Evolutionary conservation across 2,888 invertebrate genomes (phyloP).

Genomic region (Asteroscopus sphinx): DNA sequence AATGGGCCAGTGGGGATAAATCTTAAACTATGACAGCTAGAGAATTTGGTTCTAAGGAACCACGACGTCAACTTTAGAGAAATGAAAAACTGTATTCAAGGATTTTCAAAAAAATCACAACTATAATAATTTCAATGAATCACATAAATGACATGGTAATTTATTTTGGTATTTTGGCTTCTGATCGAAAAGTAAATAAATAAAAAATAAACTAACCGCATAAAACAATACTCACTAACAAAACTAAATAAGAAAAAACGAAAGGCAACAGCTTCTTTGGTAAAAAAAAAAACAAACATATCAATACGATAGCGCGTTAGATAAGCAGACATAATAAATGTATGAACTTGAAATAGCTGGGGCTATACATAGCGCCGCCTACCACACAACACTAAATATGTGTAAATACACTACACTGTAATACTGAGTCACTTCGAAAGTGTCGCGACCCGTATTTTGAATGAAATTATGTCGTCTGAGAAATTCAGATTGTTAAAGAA

Average conservation of each 20-base stretch:
- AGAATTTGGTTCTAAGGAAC: too few relatives aligned
- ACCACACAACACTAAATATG: constrained; percentile 64
- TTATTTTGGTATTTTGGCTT: constrained; percentile 1
- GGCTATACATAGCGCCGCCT: constrained; percentile 69
- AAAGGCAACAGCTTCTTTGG: too few relatives aligned
- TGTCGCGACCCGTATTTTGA: constrained; percentile 25
- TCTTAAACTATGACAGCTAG: too few relatives aligned
- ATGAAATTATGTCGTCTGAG: constrained; percentile 14
- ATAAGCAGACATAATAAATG: constrained; percentile 61
- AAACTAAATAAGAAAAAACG: too few relatives aligned
- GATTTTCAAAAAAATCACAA: too few relatives aligned
- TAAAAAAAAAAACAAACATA: too few relatives aligned
- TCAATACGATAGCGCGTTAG: constrained; percentile 15
- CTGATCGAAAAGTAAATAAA: neutral
- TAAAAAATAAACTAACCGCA: neutral
- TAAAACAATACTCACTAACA: too few relatives aligned
- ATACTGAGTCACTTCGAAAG: constrained; percentile 50
- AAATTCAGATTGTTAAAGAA: neutral
- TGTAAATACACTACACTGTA: constrained; percentile 49
- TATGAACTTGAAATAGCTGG: constrained; percentile 78
- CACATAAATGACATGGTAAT: too few relatives aligned
- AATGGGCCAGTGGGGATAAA: too few relatives aligned
- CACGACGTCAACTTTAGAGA: too few relatives aligned
- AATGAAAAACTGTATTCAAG: too few relatives aligned
- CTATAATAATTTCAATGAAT: too few relatives aligned